Evolutionary conservation across 2,113 vertebrate species (phyloP).

Genomic region (Elephantulus edwardii): DNA sequence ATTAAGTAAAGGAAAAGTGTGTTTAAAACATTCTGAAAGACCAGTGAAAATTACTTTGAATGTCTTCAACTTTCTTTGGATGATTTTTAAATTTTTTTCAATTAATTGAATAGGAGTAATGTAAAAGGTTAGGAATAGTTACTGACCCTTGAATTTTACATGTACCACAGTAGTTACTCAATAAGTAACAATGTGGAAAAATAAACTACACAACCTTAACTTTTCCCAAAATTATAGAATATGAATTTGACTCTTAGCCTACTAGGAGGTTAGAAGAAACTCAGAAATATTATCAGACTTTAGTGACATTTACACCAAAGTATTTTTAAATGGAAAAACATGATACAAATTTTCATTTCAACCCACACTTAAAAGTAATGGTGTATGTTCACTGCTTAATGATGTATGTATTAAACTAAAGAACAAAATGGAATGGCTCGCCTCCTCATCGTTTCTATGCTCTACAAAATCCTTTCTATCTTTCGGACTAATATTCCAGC

Average conservation of each 20-base stretch:
- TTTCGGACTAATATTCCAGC: background rate
- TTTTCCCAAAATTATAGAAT: background rate
- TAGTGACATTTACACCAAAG: background rate
- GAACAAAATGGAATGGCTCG: background rate
- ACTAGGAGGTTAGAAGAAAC: background rate
- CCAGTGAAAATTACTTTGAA: background rate
- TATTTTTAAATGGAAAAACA: background rate
- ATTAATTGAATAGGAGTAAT: background rate
- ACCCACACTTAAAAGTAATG: background rate
- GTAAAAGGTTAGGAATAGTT: rapidly evolving
- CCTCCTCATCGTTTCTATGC: rapidly evolving
- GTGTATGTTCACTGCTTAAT: background rate
- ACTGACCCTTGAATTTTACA: too few relatives aligned
- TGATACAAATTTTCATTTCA: background rate
- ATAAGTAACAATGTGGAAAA: background rate
- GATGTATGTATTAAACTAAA: too few relatives aligned
- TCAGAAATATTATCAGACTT: background rate
- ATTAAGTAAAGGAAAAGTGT: background rate
- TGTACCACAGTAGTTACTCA: rapidly evolving
- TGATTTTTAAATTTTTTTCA: background rate
- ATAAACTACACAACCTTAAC: rapidly evolving
- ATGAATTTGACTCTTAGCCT: background rate
- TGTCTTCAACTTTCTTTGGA: background rate
- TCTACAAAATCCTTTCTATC: background rate
- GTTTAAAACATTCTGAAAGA: too few relatives aligned